These are phyloP conservation scores for Mesoclemmys tuberculata DNA, from an alignment of 2,113 vertebrate genomes.

Conservation along the genomic window DNA sequence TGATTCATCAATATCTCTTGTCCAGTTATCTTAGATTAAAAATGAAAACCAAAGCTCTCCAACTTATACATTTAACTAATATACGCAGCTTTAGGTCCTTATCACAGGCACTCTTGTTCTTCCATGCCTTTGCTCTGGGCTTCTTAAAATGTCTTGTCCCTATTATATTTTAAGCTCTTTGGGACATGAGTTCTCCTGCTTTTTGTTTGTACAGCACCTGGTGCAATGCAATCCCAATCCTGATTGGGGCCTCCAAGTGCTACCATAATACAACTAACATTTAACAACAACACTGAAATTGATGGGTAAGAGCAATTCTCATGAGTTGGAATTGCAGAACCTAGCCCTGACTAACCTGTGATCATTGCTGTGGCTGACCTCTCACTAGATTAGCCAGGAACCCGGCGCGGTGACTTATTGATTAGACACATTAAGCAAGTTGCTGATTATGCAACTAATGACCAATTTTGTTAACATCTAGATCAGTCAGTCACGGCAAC, in stretches of 20 bases:
- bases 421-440: neutral
- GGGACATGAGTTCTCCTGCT: neutral
- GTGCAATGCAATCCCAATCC: neutral
- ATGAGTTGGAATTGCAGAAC: neutral
- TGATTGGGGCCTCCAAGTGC: neutral
- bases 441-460: neutral
- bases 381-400: neutral
- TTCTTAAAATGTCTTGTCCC: neutral
- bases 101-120: neutral
- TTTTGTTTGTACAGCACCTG: neutral
- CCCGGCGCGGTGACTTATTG: neutral
- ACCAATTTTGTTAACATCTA: too few species aligned
- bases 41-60: neutral
- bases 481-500: too few species aligned
- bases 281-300: neutral
- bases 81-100: neutral
- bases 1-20: neutral
- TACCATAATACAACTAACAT: too few species aligned
- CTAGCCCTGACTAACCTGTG: neutral
- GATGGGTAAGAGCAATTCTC: neutral
- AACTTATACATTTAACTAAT: neutral
- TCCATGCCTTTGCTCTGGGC: neutral
- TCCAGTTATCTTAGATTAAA: neutral
- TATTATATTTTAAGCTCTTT: neutral
- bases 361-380: neutral